Percentiles rank a stretch among this genome's conserved stretches.
phyloP scores from a whole-genome alignment of 2,888 invertebrate genomes.

The Scrobipalpa costella region DNA sequence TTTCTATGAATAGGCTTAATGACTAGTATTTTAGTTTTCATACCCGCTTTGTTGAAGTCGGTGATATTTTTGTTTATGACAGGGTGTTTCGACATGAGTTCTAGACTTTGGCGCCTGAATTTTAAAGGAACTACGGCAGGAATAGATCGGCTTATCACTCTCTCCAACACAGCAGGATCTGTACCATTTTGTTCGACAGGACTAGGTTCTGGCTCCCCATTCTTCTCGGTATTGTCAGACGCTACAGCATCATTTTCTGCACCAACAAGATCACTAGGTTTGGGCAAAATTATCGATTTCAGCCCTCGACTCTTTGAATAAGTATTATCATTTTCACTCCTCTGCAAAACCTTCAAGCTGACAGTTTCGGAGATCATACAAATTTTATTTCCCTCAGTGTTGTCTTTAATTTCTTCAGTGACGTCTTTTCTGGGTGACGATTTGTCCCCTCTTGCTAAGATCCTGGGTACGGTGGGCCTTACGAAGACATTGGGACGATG shows the following conservation, averaged over 20 bases:
- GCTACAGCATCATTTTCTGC: neutral
- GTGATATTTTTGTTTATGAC: slow-evolving; percentile 68
- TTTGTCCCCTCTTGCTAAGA: slow-evolving; percentile 54
- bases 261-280: neutral
- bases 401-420: slow-evolving; percentile 66
- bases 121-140: slow-evolving; percentile 62
- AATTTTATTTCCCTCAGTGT: slow-evolving; percentile 84
- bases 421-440: slow-evolving; percentile 65
- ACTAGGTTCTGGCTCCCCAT: neutral
- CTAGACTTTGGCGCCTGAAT: slow-evolving; percentile 66
- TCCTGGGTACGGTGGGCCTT: slow-evolving; percentile 67
- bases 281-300: neutral
- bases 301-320: neutral
- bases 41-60: slow-evolving; percentile 69
- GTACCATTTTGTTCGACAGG: neutral
- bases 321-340: neutral
- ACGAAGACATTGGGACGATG: slow-evolving; percentile 56
- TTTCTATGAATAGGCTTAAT: slow-evolving; percentile 72
- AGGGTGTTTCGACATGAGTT: slow-evolving; percentile 68
- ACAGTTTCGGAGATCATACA: slow-evolving; percentile 13
- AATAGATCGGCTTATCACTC: slow-evolving; percentile 41
- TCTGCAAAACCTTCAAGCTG: neutral
- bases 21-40: slow-evolving; percentile 74
- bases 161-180: neutral
- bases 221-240: neutral